Base-by-base conservation (phyloP, 2,888 invertebrate genomes). In the Cybosia mesomella region DNA sequence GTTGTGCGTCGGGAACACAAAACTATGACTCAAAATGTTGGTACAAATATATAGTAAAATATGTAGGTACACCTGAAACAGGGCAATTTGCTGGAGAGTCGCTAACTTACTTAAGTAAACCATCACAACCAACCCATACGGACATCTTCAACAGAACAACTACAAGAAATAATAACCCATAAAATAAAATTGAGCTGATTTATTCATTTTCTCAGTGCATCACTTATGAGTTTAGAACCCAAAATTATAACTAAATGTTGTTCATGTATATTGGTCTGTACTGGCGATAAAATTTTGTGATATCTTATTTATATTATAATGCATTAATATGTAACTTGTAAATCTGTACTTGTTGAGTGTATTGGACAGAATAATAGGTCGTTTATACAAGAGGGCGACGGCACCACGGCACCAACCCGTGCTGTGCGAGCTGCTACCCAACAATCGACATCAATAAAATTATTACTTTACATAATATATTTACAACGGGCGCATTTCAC, bases 81-180 rank as follows among this genome's bases (percentile, higher is more conserved):
- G 85, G 88, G 87, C 86, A 86, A 88, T 89, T 91, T 89, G 91
- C 88, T 89, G 89, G 90, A 91, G 90, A 91, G 88, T 92, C 88
- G 83, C 89, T 93, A 92, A 92, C 92, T 94, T 94, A 95, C 93
- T 93, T 94, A 94, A 93, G 94, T 95, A 95, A 94, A 93, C 91
- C 94, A 92, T 95, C 94, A 95, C 94, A 95, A 95, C 94, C 94
- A 94, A 93, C 93, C 93, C 93, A 91, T 93, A 91, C 94, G 93
- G 94, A 93, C 94, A 90, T 91, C 90, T 91, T 91, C 86, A 94
- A 92, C 90, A 86, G 91, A 92, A 89, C 81, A 87, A 89, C 75
- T 86, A 90, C 85, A 84, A 86, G 84, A 91, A 91, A 86, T 86
- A 90, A 85, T 86, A 89, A 90, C 86, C 80, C 85, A 85, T 87